Percentiles rank a stretch among this genome's conserved stretches.
phyloP scores from a whole-genome alignment of 1,140 invertebrate genomes.

The Triops longicaudatus region DNA sequence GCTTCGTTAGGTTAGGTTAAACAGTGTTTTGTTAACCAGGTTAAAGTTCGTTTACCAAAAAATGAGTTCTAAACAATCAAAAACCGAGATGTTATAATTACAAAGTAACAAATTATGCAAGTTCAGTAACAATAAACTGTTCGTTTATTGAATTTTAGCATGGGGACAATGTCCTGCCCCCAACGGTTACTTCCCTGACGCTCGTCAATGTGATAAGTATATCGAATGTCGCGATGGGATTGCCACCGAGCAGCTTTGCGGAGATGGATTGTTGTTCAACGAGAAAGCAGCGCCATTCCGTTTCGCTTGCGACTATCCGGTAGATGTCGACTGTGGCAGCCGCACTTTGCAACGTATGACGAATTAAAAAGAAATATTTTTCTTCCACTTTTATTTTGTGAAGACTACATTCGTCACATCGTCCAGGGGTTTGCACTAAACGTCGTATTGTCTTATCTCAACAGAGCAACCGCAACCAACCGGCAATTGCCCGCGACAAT shows the following conservation, averaged over 20 bases:
- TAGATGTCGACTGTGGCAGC: constrained; percentile 67
- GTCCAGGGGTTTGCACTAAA: not conserved
- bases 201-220: constrained; percentile 70
- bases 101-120: too few species aligned
- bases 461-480: constrained; percentile 65
- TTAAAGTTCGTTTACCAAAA: too few species aligned
- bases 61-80: too few species aligned
- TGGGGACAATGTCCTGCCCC: constrained; percentile 54
- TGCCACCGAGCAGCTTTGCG: constrained; percentile 61
- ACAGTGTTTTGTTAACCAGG: too few species aligned
- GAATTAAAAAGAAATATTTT: not conserved
- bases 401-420: not conserved
- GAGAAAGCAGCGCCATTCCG: constrained; percentile 58
- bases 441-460: constrained; percentile 26
- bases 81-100: too few species aligned
- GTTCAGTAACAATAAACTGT: not conserved
- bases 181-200: constrained; percentile 65
- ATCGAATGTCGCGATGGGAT: constrained; percentile 61
- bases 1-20: too few species aligned
- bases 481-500: constrained; percentile 43
- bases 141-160: not conserved
- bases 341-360: constrained; percentile 67
- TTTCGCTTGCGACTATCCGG: constrained; percentile 66
- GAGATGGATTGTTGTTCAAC: constrained; percentile 71
- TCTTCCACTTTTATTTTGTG: not conserved